Conservation (phyloP, 1,140 invertebrate species). For the Mylabris phalerata region DNA sequence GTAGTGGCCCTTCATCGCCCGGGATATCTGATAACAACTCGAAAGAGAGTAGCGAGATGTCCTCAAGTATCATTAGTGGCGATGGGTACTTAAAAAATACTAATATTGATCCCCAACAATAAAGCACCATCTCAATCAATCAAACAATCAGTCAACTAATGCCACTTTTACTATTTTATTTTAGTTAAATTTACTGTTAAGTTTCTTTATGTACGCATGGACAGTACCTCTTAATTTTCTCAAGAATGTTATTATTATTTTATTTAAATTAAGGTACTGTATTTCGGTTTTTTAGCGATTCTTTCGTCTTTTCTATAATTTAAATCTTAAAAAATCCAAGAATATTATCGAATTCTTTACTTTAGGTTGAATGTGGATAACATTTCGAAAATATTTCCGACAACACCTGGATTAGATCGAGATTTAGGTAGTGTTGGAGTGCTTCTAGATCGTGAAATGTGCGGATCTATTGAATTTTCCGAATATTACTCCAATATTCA, state of each 20-base stretch:
- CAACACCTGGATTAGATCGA: constrained; percentile 48
- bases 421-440: constrained; percentile 50
- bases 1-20: constrained; percentile 61
- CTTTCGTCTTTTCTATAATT: not conserved
- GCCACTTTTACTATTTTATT: constrained; percentile 8
- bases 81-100: constrained; percentile 48
- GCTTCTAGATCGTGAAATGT: constrained; percentile 40
- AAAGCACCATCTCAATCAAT: not conserved
- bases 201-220: constrained; percentile 12
- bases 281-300: not conserved
- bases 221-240: not conserved
- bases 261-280: constrained; percentile 2
- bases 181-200: constrained; percentile 1
- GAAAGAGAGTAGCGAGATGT: constrained; percentile 55
- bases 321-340: not conserved
- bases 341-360: constrained; percentile 1
- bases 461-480: constrained; percentile 32
- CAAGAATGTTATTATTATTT: not conserved
- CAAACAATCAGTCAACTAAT: not conserved
- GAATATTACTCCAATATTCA: constrained; percentile 33
- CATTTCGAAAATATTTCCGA: constrained; percentile 48
- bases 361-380: constrained; percentile 37
- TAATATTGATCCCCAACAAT: constrained; percentile 7
- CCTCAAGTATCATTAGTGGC: constrained; percentile 54
- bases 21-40: constrained; percentile 49